These are phyloP conservation scores for Chamaetylas fuelleborni DNA, from an alignment of 2,113 vertebrate species.

Conservation along the genomic window DNA sequence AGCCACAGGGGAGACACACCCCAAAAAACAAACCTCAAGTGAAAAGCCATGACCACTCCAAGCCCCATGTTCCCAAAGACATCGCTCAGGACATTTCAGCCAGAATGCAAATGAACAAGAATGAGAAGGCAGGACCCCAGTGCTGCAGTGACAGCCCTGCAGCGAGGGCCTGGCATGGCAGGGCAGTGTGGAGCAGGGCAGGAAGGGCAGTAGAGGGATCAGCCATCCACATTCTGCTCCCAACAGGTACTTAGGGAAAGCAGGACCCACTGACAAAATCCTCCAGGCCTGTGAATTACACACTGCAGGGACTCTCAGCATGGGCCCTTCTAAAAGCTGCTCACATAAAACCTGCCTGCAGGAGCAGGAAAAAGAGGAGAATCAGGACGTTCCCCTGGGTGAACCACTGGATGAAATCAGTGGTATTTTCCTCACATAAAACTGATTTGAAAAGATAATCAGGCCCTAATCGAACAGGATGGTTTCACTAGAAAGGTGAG, in stretches of 20 bases:
- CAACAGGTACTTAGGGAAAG: background rate
- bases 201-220: background rate
- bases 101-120: background rate
- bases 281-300: background rate
- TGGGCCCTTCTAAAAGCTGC: background rate
- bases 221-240: background rate
- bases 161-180: rapidly evolving
- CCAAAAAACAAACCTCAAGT: background rate
- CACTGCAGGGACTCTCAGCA: background rate
- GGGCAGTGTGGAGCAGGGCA: rapidly evolving
- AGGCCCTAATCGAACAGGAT: background rate
- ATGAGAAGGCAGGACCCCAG: background rate
- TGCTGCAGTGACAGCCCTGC: background rate
- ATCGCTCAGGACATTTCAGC: background rate
- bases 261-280: background rate
- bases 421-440: background rate
- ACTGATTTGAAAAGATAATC: background rate
- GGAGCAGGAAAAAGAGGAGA: background rate
- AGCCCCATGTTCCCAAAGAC: background rate
- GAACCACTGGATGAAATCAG: background rate
- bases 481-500: background rate
- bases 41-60: background rate
- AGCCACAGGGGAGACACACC: background rate
- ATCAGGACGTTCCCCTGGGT: background rate
- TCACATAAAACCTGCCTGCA: background rate